Evolutionary conservation across 2,113 vertebrate genomes (phyloP).

Genomic region (Macroglossus sobrinus): DNA sequence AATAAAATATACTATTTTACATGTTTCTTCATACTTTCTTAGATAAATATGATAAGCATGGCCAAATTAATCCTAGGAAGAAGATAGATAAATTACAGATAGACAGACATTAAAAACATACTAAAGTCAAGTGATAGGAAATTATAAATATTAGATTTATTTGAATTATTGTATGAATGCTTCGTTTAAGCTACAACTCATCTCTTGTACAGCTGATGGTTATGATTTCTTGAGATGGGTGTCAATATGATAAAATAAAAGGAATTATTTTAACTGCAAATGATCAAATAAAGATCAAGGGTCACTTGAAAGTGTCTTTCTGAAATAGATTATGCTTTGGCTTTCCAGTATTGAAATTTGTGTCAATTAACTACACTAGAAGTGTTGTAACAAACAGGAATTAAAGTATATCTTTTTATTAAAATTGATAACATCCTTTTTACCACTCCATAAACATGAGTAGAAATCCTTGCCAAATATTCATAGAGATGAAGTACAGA

Average conservation of each 20-base stretch:
- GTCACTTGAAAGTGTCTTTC: constrained; percentile 64
- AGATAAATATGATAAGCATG: background rate
- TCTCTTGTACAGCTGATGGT: constrained; percentile 64
- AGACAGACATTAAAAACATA: background rate
- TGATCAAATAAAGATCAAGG: constrained; percentile 76
- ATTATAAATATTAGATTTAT: background rate
- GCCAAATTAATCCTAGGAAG: background rate
- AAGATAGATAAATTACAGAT: background rate
- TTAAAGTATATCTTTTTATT: constrained; percentile 48
- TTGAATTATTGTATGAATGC: constrained; percentile 66
- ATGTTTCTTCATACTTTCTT: background rate
- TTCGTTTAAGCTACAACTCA: constrained; percentile 71
- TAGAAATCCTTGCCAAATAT: constrained; percentile 44
- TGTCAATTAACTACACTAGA: constrained; percentile 58
- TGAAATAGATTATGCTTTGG: constrained; percentile 57
- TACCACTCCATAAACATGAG: constrained; percentile 23
- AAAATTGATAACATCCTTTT: constrained; percentile 17
- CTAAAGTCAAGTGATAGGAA: background rate
- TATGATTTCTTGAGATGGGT: constrained; percentile 67
- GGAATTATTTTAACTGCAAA: constrained; percentile 71
- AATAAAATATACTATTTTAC: background rate
- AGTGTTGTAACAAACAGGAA: constrained; percentile 52
- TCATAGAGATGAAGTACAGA: background rate
- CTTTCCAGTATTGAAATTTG: constrained; percentile 67
- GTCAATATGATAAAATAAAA: constrained; percentile 69